These are phyloP conservation scores for Aphis craccivora DNA, from an alignment of 1,140 invertebrate genomes.

Conservation along the genomic window DNA sequence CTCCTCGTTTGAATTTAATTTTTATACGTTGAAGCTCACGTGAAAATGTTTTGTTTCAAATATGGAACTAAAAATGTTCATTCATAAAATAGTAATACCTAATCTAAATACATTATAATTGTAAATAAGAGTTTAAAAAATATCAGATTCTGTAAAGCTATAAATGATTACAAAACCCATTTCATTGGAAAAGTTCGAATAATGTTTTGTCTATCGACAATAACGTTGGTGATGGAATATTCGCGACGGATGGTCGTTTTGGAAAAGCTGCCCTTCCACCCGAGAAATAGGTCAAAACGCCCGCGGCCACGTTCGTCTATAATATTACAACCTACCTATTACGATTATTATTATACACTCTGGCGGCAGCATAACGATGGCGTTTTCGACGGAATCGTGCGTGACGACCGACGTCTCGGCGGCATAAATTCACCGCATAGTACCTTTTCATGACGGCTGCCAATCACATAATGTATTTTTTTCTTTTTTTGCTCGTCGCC, in stretches of 20 bases:
- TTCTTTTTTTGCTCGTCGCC: neutral
- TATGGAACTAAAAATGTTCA: neutral
- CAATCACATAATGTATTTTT: conserved; percentile 43
- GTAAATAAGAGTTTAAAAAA: too few species aligned
- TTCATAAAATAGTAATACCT: too few species aligned
- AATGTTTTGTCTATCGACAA: neutral
- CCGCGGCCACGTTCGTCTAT: neutral
- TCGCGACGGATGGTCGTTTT: neutral
- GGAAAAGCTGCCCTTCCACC: neutral
- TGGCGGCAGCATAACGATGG: neutral
- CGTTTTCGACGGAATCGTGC: conserved; percentile 10
- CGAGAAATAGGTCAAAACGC: conserved; percentile 28
- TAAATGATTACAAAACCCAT: neutral
- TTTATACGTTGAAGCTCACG: neutral
- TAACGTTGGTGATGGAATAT: neutral
- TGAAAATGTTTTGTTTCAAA: neutral
- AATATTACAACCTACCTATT: neutral
- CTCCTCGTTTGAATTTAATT: neutral
- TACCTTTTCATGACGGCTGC: conserved; percentile 25
- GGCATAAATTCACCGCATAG: conserved; percentile 21
- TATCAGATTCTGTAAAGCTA: neutral
- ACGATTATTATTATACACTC: conserved; percentile 19
- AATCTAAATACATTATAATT: neutral
- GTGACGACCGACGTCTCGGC: conserved; percentile 36
- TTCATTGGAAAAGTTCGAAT: neutral